Conservation (phyloP, 2,113 vertebrate genomes). For the Coreoperca whiteheadi region DNA sequence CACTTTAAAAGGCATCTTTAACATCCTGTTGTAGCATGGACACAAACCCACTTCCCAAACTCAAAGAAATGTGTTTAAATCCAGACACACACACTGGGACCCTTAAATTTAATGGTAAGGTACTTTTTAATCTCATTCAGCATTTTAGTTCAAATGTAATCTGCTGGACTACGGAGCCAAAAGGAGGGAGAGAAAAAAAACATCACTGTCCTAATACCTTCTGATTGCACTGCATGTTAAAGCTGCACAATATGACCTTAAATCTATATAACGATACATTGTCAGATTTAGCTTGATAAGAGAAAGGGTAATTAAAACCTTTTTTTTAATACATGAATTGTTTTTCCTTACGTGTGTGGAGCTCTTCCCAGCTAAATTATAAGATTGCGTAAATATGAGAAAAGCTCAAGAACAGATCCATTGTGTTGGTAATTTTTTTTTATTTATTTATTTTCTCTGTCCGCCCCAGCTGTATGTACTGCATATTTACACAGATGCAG, state of each 20-base stretch:
- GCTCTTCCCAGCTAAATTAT: not conserved
- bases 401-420: not conserved
- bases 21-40: not conserved
- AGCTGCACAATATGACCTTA: not conserved
- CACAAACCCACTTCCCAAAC: not conserved
- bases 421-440: not conserved
- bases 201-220: not conserved
- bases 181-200: not conserved
- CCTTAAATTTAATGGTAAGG: not conserved
- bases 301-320: not conserved
- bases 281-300: not conserved
- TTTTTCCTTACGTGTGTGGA: not conserved
- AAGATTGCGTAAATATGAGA: not conserved
- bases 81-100: not conserved
- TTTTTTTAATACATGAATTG: not conserved
- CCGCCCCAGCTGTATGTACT: no score
- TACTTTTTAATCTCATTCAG: not conserved
- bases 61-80: not conserved
- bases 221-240: not conserved
- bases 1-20: not conserved
- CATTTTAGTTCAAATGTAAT: not conserved
- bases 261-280: not conserved
- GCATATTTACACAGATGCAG: not conserved
- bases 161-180: not conserved
- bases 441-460: no score